Evolutionary conservation across 1,140 invertebrate species (phyloP).

Genomic region (Drosophila oshimai): DNA sequence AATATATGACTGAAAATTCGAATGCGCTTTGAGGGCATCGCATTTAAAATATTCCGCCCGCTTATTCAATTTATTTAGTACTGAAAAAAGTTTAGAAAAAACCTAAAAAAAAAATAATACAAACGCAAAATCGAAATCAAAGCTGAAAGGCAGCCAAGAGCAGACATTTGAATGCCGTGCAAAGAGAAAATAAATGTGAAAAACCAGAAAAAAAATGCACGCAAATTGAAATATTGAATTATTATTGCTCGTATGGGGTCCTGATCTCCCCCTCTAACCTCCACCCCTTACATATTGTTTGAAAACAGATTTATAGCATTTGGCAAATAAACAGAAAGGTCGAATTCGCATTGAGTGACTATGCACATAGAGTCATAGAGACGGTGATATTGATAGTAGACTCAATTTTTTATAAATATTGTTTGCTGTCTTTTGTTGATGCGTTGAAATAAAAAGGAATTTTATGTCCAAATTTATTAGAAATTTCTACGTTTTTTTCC

Average conservation of each 20-base stretch:
- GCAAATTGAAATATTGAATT: slow-evolving; percentile 75
- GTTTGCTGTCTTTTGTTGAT: slow-evolving; percentile 55
- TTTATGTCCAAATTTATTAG: slow-evolving; percentile 67
- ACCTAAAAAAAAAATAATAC: slow-evolving; percentile 2
- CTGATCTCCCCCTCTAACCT: slow-evolving; percentile 3
- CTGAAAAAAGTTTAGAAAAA: slow-evolving; percentile 13
- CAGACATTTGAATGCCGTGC: slow-evolving; percentile 41
- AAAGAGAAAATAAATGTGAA: slow-evolving; percentile 38
- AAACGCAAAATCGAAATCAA: slow-evolving; percentile 28
- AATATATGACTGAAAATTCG: slow-evolving; percentile 28
- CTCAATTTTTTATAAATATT: slow-evolving; percentile 48
- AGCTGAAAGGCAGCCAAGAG: slow-evolving; percentile 19
- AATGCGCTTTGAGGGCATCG: background rate
- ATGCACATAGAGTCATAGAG: background rate
- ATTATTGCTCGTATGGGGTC: slow-evolving; percentile 47
- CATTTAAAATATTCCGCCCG: slow-evolving; percentile 31
- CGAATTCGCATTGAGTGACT: slow-evolving; percentile 31
- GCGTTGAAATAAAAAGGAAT: slow-evolving; percentile 40
- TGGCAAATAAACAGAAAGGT: slow-evolving; percentile 42
- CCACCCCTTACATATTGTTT: slow-evolving; percentile 22
- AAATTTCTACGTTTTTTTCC: slow-evolving; percentile 21
- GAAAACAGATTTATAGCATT: slow-evolving; percentile 47
- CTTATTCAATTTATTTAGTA: slow-evolving; percentile 40
- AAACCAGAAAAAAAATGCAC: slow-evolving; percentile 30
- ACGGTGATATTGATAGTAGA: background rate